Conservation (phyloP, 2,888 invertebrate genomes). For the Zaprionus lineosus region DNA sequence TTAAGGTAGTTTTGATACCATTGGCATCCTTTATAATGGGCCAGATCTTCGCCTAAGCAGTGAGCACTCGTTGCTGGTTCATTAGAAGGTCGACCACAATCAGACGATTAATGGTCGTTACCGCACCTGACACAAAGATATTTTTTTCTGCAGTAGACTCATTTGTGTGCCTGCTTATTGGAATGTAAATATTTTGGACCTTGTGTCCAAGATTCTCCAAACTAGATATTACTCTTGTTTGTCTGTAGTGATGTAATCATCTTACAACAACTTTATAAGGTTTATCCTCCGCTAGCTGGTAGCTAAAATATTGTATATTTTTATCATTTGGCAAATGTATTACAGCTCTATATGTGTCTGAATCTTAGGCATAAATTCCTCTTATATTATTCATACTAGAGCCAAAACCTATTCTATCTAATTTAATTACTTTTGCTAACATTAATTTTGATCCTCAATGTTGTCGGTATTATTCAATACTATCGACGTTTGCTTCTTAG, state of each 20-base stretch:
- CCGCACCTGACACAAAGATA: no score
- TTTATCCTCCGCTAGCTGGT: conserved; percentile 1
- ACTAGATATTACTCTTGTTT: neutral
- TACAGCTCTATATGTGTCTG: neutral
- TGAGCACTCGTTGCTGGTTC: neutral
- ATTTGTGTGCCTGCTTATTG: neutral
- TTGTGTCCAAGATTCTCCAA: neutral
- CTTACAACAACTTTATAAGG: neutral
- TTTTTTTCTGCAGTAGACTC: neutral
- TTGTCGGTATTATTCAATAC: neutral
- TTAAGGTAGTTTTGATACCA: neutral
- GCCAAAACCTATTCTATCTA: neutral
- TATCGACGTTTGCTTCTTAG: conserved; percentile 1
- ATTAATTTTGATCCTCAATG: neutral
- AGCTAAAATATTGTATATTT: neutral
- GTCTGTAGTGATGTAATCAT: neutral
- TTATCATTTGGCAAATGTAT: neutral
- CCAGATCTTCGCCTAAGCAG: neutral
- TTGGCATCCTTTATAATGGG: neutral
- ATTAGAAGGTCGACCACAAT: neutral
- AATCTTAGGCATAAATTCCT: neutral
- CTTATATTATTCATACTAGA: neutral
- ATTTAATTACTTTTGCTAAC: neutral
- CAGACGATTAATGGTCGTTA: neutral
- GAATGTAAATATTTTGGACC: neutral